Evolutionary conservation across 2,113 vertebrate species (phyloP).

Genomic region (Hypanus sabinus): DNA sequence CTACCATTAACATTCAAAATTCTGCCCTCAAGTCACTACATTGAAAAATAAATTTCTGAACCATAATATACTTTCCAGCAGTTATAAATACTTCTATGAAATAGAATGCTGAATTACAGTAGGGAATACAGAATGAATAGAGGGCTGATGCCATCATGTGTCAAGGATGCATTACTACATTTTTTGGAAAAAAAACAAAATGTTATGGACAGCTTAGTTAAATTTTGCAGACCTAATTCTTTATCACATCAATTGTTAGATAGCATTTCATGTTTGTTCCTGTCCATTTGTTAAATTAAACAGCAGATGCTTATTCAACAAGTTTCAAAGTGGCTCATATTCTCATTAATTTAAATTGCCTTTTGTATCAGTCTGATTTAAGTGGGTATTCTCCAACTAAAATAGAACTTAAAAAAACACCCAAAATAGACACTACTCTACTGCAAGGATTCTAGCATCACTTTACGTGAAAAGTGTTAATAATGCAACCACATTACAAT

Average conservation of each 20-base stretch:
- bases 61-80: neutral
- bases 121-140: neutral
- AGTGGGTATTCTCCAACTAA: neutral
- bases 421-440: neutral
- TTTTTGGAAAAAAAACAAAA: conserved; percentile 1
- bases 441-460: neutral
- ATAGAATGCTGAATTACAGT: neutral
- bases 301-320: neutral
- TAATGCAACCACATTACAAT: neutral
- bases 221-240: neutral
- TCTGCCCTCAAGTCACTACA: neutral
- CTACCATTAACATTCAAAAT: neutral
- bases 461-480: neutral
- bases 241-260: neutral
- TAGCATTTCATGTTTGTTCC: neutral
- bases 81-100: neutral
- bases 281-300: neutral
- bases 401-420: neutral
- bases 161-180: neutral
- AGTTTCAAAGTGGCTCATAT: neutral
- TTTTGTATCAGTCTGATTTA: neutral
- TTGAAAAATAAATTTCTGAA: neutral
- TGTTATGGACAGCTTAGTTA: neutral
- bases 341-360: neutral
- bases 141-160: conserved; percentile 10